Evolutionary conservation across 2,888 invertebrate genomes (phyloP), one percentile per base, ranked within the genome.

Genomic region (Willowsia nigromaculata): DNA sequence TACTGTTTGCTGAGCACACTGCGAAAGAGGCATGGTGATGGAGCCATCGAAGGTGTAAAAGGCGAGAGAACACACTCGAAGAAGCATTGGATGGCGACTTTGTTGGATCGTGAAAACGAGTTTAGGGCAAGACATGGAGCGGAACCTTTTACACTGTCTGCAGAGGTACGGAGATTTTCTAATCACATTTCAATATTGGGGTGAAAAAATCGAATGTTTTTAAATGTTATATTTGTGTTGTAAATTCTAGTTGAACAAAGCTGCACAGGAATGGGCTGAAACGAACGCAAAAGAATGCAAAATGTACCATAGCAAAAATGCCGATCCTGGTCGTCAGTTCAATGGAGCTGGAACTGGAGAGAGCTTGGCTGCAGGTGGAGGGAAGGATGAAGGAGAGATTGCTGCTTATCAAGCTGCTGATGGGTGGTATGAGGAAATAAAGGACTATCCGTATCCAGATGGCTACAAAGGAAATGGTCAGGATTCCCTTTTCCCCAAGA

Each of bases 351-450:
- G 59, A 5, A 82, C 74, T 1, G 87, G 87, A 27, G 87, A 88
- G 33, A 59, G 59, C 1, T 43, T 88, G 6, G 25, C 43, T 0
- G 27, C 27, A 3, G 71, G 71, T 5, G 27, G 33, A 3, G 71
- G 71, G 0, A 22, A 56, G 15, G 22, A 53, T 15, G 27, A 71
- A 5, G 25, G 27, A 0, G n/a, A 13, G 1, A 37, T 37, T 30
- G 62, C 56, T 27, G 88, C 83, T 0, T 88, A 88, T 18, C 5
- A 47, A 0, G 74, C 88, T 0, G 40, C 76, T 0, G 50, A 88
- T 33, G 83, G 88, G 0, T 88, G 88, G 88, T 88, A 88, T 22
- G 83, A 88, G 15, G 88, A 88, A 53, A 83, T 83, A 27, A 76
- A 65, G 18, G 40, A 65, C 27, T 88, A 88, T 27, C 82, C 88